Evolutionary conservation across 2,888 invertebrate genomes (phyloP).

Genomic region (Drosophila tanythrix): DNA sequence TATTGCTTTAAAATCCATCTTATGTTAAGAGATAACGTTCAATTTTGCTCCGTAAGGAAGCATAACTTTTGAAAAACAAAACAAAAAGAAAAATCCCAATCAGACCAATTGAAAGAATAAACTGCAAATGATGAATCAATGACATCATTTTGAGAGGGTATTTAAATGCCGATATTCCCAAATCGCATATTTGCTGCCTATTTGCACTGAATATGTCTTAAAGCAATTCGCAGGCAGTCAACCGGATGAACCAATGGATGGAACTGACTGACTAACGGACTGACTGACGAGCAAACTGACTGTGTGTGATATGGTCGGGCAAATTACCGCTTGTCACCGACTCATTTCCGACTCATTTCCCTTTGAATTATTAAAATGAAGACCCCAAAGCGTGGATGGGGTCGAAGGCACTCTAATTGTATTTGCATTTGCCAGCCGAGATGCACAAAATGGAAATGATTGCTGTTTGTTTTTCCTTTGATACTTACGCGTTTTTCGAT

Average conservation of each 20-base stretch:
- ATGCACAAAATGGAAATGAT: background rate
- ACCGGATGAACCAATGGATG: constrained; percentile 7
- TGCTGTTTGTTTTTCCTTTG: constrained; percentile 5
- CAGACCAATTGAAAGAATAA: background rate
- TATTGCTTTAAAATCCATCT: background rate
- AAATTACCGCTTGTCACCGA: constrained; percentile 74
- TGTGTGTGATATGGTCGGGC: constrained; percentile 52
- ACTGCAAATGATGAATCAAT: background rate
- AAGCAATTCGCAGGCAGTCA: constrained; percentile 7
- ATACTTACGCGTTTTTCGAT: constrained; percentile 91
- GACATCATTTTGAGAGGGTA: background rate
- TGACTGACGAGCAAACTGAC: constrained; percentile 8
- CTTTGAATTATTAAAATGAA: constrained; percentile 70
- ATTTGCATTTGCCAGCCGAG: constrained; percentile 37
- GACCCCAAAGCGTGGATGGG: constrained; percentile 11
- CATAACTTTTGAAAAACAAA: no score
- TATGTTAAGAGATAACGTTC: no score
- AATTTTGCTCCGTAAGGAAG: no score
- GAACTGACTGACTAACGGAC: constrained; percentile 3
- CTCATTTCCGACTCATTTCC: constrained; percentile 75
- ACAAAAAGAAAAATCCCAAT: no score
- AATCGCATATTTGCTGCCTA: constrained; percentile 1
- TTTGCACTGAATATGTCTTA: constrained; percentile 16
- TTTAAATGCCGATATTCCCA: constrained; percentile 10
- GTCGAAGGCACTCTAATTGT: constrained; percentile 47